A percentile compares a stretch with the other conserved stretches of the same genome.
Conservation (phyloP, 1,140 invertebrate species). For the Matsumurasca onukii region DNA sequence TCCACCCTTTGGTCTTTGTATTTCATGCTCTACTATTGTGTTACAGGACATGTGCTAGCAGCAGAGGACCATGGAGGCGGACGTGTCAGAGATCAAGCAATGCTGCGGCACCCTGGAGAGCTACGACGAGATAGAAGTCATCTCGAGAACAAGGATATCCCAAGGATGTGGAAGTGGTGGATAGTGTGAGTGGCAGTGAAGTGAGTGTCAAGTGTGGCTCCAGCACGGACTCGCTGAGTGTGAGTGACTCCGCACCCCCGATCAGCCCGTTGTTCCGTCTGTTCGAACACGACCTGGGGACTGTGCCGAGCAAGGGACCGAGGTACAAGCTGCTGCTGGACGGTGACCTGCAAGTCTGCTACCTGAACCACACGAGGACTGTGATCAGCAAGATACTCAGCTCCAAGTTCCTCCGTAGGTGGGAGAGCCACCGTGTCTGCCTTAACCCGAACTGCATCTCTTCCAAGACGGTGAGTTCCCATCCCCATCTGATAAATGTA, state of each 20-base stretch:
- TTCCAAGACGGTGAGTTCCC: conserved; percentile 70
- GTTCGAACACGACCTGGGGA: neutral
- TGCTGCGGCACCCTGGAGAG: neutral
- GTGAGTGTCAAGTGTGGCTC: too few species aligned
- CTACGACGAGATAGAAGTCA: conserved; percentile 3
- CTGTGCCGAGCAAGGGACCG: conserved; percentile 50
- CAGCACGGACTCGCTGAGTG: neutral
- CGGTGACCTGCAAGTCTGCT: conserved; percentile 70
- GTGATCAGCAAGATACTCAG: conserved; percentile 80
- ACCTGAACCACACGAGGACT: conserved; percentile 75
- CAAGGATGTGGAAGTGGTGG: neutral
- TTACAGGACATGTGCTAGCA: neutral
- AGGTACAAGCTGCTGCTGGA: conserved; percentile 75
- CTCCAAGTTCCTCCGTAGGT: conserved; percentile 75
- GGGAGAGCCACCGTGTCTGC: conserved; percentile 77
- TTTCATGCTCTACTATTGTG: too few species aligned
- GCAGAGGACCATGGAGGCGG: neutral
- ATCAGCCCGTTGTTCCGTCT: neutral
- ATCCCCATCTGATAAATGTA: neutral
- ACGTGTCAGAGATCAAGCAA: neutral
- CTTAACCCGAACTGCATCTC: conserved; percentile 68
- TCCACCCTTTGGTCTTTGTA: too few species aligned
- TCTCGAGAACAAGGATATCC: conserved; percentile 17
- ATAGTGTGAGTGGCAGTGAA: neutral
- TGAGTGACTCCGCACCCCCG: neutral